A percentile compares a stretch with the other conserved stretches of the same genome.
Evolutionary conservation across 2,888 invertebrate species (phyloP).

Genomic region (Sympetrum striolatum): DNA sequence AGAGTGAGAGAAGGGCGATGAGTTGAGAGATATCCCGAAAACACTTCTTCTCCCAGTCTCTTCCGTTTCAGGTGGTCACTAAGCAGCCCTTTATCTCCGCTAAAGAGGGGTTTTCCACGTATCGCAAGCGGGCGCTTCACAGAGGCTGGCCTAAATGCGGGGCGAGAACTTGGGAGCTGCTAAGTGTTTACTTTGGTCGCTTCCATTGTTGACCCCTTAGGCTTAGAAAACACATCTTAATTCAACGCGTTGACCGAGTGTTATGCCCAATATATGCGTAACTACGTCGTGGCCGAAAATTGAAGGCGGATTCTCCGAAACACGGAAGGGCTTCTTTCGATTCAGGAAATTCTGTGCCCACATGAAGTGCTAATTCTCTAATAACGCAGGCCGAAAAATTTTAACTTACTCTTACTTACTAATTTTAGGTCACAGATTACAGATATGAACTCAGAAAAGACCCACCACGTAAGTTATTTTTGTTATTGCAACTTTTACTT

Average conservation of each 20-base stretch:
- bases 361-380: too few species aligned
- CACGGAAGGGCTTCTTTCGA: not conserved
- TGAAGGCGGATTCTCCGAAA: not conserved
- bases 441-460: too few species aligned
- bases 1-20: not conserved
- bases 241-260: not conserved
- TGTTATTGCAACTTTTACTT: too few species aligned
- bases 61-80: not conserved
- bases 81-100: not conserved
- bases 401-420: too few species aligned
- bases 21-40: not conserved
- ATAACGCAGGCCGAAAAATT: too few species aligned
- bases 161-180: not conserved
- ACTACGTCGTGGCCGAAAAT: not conserved
- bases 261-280: not conserved
- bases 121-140: not conserved
- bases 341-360: not conserved
- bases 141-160: not conserved
- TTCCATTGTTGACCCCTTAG: not conserved
- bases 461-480: too few species aligned
- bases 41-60: not conserved
- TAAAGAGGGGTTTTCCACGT: not conserved
- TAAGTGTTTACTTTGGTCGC: not conserved
- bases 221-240: not conserved
- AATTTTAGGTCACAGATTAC: too few species aligned